phyloP scores from a whole-genome alignment of 2,888 invertebrate species.

The Elegia similella region DNA sequence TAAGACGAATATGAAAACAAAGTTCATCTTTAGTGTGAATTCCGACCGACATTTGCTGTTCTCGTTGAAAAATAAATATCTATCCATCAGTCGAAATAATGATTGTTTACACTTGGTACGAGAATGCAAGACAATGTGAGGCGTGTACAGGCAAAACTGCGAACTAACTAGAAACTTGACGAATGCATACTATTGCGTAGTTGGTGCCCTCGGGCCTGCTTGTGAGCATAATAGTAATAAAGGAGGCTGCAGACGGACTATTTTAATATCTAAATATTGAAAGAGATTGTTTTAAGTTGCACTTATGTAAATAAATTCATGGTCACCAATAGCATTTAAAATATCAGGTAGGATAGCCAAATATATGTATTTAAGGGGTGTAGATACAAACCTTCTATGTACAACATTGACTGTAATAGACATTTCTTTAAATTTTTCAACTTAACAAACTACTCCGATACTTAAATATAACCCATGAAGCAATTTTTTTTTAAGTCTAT shows the following conservation, averaged over 20 bases:
- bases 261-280: not conserved
- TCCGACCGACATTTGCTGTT: not conserved
- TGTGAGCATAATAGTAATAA: conserved; percentile 18
- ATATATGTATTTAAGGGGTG: too few species aligned
- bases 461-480: too few species aligned
- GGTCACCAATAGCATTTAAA: too few species aligned
- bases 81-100: conserved; percentile 26
- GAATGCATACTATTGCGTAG: conserved; percentile 42
- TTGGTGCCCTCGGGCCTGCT: conserved; percentile 35
- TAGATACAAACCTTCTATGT: too few species aligned
- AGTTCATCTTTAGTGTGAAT: not conserved
- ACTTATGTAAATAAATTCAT: too few species aligned
- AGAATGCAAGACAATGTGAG: conserved; percentile 26
- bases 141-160: conserved; percentile 24
- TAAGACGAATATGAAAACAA: not conserved
- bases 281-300: too few species aligned
- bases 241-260: conserved; percentile 1
- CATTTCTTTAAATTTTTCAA: too few species aligned
- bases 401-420: too few species aligned
- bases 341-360: too few species aligned
- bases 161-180: conserved; percentile 43
- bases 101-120: conserved; percentile 35
- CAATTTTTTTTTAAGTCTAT: too few species aligned
- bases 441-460: too few species aligned
- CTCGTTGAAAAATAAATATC: conserved; percentile 13